Conservation (phyloP, 2,113 vertebrate species). For the Dinomys branickii region DNA sequence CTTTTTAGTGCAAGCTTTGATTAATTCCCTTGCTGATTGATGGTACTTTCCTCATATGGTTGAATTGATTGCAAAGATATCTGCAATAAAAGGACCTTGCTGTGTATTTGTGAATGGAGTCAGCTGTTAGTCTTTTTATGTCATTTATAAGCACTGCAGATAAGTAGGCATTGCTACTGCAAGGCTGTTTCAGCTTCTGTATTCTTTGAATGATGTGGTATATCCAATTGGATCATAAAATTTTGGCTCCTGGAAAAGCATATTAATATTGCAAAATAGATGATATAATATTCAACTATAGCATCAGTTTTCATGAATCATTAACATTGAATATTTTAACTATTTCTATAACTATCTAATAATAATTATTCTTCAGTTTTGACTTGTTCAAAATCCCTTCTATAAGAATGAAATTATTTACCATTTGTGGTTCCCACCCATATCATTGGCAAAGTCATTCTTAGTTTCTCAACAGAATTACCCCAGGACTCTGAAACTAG, state of each 20-base stretch:
- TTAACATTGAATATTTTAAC: not conserved
- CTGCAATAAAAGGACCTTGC: constrained; percentile 15
- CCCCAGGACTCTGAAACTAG: not conserved
- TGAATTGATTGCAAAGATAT: constrained; percentile 63
- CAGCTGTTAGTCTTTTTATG: constrained; percentile 13
- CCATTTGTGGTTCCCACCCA: not conserved
- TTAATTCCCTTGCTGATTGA: constrained; percentile 66
- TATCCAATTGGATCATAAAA: not conserved
- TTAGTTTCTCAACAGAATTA: not conserved
- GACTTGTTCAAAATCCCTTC: not conserved
- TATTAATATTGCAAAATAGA: not conserved
- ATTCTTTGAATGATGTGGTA: not conserved
- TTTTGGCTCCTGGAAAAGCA: not conserved
- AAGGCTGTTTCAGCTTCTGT: not conserved
- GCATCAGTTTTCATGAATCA: not conserved
- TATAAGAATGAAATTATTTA: not conserved
- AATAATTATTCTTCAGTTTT: not conserved
- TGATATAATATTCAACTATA: not conserved
- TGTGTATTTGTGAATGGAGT: constrained; percentile 52
- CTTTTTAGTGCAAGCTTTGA: constrained; percentile 68
- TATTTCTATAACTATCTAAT: not conserved
- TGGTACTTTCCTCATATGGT: constrained; percentile 23
- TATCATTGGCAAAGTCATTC: not conserved
- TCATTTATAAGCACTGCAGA: not conserved
- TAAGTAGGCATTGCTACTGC: not conserved